Base-by-base conservation (phyloP, 2,888 invertebrate genomes). In the Trilocha varians region DNA sequence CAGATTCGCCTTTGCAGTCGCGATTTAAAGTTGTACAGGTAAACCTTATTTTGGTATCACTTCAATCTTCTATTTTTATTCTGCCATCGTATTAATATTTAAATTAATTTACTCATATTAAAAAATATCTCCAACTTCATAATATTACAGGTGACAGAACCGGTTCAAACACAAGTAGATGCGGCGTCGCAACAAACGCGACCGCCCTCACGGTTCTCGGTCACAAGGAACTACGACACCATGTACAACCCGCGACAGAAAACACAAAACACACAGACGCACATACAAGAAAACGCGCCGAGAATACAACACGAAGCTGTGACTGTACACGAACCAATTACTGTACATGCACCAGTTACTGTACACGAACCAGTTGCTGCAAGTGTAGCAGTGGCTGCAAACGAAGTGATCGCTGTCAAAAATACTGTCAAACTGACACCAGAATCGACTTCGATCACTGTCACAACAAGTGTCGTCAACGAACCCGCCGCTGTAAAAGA, bases 1-100 rank as follows among this genome's bases (percentile, higher is more conserved):
- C 88, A 13, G 89, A 89, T 57, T 88, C 89, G 48, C 83, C 89
- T 16, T 87, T 90, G 38, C 90, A 91, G 11, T 87, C 88, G 0
- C 62, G 88, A 35, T 87, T 88, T 47, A 80, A 71, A 63, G 87
- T 88, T 36, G 79, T 87, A 16, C 83, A 87, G 74, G 87, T 75
- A 35, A 55, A 25, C 8, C 6, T 25, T 25, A 25, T n/a, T n/a
- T n/a, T n/a, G n/a, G n/a, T n/a, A n/a, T n/a, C 16, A 14, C 16
- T 33, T 11, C 25, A 14, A 18, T 34, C 8, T 36, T 25, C n/a
- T n/a, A n/a, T n/a, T n/a, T n/a, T n/a, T n/a, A 38, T 39, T 6
- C 18, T 14, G 15, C 15, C 13, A n/a, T 9, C 3, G 3, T 34
- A 13, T 6, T 34, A 34, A 25, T 9, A 5, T 38, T 17, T 42